Evolutionary conservation across 2,113 vertebrate species (phyloP).

Genomic region (Prolemur simus): DNA sequence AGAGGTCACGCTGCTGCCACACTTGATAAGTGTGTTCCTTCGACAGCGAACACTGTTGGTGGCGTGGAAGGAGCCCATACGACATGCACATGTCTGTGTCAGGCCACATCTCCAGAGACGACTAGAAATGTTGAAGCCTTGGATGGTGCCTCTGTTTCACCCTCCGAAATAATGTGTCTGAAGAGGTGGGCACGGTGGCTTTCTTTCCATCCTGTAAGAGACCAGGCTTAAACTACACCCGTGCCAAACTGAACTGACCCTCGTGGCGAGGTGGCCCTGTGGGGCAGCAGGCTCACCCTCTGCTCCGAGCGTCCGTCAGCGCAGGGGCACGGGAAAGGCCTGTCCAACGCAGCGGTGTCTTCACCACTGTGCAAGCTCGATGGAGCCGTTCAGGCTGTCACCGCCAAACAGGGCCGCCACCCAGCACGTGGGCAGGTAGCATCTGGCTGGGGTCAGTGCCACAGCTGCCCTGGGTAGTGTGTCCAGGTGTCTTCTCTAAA

Average conservation of each 20-base stretch:
- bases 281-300: not conserved
- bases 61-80: not conserved
- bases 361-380: not conserved
- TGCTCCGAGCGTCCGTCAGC: not conserved
- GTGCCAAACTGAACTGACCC: too few species aligned
- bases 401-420: accelerated
- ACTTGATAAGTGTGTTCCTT: too few species aligned
- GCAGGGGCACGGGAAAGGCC: not conserved
- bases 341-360: not conserved
- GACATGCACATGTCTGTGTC: not conserved
- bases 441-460: not conserved
- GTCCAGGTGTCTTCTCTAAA: not conserved
- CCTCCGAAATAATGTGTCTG: not conserved
- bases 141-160: not conserved
- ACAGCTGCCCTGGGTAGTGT: not conserved
- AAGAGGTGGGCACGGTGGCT: not conserved
- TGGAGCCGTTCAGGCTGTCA: not conserved
- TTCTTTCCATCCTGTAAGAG: not conserved
- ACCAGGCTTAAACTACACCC: not conserved
- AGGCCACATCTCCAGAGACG: not conserved
- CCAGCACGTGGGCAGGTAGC: not conserved
- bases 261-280: too few species aligned
- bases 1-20: not conserved
- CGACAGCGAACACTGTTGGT: too few species aligned
- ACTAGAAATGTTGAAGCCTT: not conserved